Evolutionary conservation across 2,888 invertebrate species (phyloP).

Genomic region (Siphonodentalium dalli): DNA sequence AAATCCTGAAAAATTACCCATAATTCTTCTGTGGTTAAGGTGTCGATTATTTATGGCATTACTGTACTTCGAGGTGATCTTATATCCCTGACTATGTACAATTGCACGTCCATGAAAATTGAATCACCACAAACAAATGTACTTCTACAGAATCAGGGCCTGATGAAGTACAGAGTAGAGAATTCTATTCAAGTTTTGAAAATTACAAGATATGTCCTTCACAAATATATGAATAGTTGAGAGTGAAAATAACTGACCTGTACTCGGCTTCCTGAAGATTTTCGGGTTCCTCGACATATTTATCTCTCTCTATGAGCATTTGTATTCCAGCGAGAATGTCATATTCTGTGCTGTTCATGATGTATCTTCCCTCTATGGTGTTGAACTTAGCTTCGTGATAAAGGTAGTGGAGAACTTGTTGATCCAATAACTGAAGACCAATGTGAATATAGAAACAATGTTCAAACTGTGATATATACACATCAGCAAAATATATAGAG

Average conservation of each 20-base stretch:
- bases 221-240: not conserved
- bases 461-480: no score
- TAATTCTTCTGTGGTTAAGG: no score
- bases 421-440: constrained; percentile 70
- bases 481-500: no score
- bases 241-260: constrained; percentile 68
- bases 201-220: not conserved
- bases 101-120: no score
- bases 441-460: no score
- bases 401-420: constrained; percentile 81
- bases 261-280: constrained; percentile 83
- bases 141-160: no score
- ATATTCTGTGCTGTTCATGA: constrained; percentile 86
- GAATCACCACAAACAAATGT: no score
- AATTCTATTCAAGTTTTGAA: not conserved
- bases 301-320: constrained; percentile 87
- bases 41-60: no score
- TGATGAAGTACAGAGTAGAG: no score
- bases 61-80: no score
- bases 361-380: constrained; percentile 88
- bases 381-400: constrained; percentile 92
- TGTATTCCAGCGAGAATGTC: constrained; percentile 91
- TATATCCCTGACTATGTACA: no score
- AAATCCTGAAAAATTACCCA: no score
- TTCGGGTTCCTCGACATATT: constrained; percentile 79